Evolutionary conservation across 1,140 invertebrate species (phyloP).

Genomic region (Stegodyphus dumicola): DNA sequence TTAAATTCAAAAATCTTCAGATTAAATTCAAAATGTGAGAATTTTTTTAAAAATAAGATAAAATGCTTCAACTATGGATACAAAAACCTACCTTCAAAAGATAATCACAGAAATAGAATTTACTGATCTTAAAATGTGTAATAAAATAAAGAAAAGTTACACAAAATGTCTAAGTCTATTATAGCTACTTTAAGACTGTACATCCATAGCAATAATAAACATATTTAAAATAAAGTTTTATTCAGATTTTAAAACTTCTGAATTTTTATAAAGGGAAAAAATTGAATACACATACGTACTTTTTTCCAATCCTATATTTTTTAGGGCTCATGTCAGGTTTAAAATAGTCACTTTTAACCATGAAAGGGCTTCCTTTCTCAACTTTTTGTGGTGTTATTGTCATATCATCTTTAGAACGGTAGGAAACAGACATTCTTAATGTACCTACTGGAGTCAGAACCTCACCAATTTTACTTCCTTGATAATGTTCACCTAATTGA

Average conservation of each 20-base stretch:
- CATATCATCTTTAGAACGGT: slow-evolving; percentile 81
- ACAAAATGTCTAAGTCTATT: too few relatives aligned
- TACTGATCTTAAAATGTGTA: too few relatives aligned
- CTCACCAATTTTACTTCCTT: slow-evolving; percentile 82
- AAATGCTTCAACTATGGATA: too few relatives aligned
- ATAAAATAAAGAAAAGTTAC: too few relatives aligned
- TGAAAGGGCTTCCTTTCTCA: slow-evolving; percentile 76
- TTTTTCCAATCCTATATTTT: slow-evolving; percentile 61
- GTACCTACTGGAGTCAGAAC: slow-evolving; percentile 85
- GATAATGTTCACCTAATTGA: slow-evolving; percentile 76
- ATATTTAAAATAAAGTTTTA: too few relatives aligned
- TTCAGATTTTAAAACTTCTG: neutral
- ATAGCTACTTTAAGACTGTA: too few relatives aligned
- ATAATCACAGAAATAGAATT: too few relatives aligned
- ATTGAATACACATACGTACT: slow-evolving; percentile 8
- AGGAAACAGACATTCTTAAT: slow-evolving; percentile 81
- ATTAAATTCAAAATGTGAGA: too few relatives aligned
- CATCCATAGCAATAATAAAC: too few relatives aligned
- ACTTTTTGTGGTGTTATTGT: slow-evolving; percentile 86
- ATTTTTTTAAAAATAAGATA: too few relatives aligned
- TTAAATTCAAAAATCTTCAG: too few relatives aligned
- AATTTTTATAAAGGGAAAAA: neutral
- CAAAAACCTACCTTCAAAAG: too few relatives aligned
- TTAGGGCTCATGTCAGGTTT: slow-evolving; percentile 79
- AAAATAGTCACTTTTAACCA: slow-evolving; percentile 93